Conservation (phyloP, 2,888 invertebrate species). For the Andrena trimmerana region DNA sequence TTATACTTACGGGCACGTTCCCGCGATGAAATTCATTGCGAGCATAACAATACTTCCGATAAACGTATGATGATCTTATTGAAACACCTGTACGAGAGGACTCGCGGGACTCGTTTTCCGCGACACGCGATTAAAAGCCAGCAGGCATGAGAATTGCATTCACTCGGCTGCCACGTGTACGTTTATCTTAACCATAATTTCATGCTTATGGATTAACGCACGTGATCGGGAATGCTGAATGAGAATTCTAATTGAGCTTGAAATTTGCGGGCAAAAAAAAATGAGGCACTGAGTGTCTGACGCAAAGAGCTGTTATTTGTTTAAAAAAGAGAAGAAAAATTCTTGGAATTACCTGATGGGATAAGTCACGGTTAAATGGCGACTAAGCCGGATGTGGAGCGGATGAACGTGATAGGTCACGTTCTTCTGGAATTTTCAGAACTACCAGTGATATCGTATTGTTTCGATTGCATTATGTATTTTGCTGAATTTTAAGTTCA, state of each 20-base stretch:
- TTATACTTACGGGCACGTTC: constrained; percentile 1
- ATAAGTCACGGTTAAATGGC: background rate
- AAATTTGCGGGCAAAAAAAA: constrained; percentile 1
- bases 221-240: constrained; percentile 19
- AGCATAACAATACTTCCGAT: constrained; percentile 18
- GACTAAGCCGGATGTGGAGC: background rate
- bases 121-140: too few relatives aligned
- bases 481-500: too few relatives aligned
- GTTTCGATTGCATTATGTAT: background rate
- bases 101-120: background rate
- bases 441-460: background rate
- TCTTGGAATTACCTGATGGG: background rate
- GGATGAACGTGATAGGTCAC: background rate
- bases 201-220: background rate
- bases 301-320: background rate
- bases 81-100: too few relatives aligned
- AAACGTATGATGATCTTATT: background rate
- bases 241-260: constrained; percentile 20
- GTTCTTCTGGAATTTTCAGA: constrained; percentile 1
- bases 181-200: constrained; percentile 20
- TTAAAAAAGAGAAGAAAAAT: background rate
- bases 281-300: background rate
- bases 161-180: constrained; percentile 10
- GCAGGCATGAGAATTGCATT: background rate
- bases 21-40: constrained; percentile 6